Evolutionary conservation across 2,797 vertebrate species (phyloP).

Genomic region (Chrosomus eos): DNA sequence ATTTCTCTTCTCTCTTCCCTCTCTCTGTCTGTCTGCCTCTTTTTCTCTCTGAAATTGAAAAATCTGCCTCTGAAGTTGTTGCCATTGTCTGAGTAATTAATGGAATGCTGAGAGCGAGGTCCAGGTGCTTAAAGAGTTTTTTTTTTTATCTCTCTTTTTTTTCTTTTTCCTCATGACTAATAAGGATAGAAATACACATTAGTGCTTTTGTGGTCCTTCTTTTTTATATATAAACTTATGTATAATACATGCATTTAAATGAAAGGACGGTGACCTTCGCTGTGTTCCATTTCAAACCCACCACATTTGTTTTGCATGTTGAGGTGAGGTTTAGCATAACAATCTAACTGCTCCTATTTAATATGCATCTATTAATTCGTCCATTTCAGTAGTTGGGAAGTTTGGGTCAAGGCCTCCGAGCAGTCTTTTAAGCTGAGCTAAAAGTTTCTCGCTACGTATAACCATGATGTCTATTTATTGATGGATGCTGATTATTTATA

Average conservation of each 20-base stretch:
- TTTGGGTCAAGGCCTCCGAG: slow-evolving; percentile 75
- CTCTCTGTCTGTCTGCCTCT: slow-evolving; percentile 67
- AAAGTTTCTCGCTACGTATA: slow-evolving; percentile 27
- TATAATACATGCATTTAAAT: slow-evolving; percentile 85
- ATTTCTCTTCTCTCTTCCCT: slow-evolving; percentile 66
- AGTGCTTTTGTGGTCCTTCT: slow-evolving; percentile 80
- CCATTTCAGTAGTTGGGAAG: slow-evolving; percentile 75
- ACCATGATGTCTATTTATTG: background rate
- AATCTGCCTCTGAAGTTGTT: slow-evolving; percentile 79
- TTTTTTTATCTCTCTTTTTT: slow-evolving; percentile 27
- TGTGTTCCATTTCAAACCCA: slow-evolving; percentile 75
- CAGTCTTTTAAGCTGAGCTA: slow-evolving; percentile 49
- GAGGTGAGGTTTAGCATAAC: slow-evolving; percentile 80
- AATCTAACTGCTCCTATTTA: slow-evolving; percentile 74
- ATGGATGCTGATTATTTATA: background rate
- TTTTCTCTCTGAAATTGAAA: slow-evolving; percentile 77
- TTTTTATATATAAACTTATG: slow-evolving; percentile 80
- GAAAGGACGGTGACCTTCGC: slow-evolving; percentile 81
- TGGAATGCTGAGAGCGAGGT: slow-evolving; percentile 84
- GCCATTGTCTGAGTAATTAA: slow-evolving; percentile 85
- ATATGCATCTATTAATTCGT: slow-evolving; percentile 74
- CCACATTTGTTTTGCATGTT: slow-evolving; percentile 80
- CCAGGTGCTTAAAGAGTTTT: slow-evolving; percentile 81
- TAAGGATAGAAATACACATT: slow-evolving; percentile 74
- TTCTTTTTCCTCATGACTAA: slow-evolving; percentile 79